Evolutionary conservation across 2,113 vertebrate genomes (phyloP).

Genomic region (Tupaia chinensis): DNA sequence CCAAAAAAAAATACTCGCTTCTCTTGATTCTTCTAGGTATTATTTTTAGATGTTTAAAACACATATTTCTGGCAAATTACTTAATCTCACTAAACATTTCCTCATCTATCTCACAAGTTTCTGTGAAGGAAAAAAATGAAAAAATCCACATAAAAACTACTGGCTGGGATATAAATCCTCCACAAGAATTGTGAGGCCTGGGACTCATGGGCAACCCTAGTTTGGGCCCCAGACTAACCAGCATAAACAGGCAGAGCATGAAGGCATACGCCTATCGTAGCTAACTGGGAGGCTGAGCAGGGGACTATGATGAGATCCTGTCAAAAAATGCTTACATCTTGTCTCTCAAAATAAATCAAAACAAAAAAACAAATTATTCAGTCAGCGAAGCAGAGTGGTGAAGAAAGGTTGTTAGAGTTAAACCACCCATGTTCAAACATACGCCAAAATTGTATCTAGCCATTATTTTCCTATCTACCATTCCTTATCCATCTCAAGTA

Average conservation of each 20-base stretch:
- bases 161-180: neutral
- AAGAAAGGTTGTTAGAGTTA: neutral
- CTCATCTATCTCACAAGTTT: neutral
- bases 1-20: neutral
- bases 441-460: neutral
- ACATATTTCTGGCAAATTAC: neutral
- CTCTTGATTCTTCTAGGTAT: slow-evolving; percentile 11
- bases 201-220: too few relatives aligned
- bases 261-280: too few relatives aligned
- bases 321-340: too few relatives aligned
- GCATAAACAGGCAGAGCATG: too few relatives aligned
- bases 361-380: too few relatives aligned
- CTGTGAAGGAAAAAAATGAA: neutral
- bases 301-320: too few relatives aligned
- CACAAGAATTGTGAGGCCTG: neutral
- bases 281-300: too few relatives aligned
- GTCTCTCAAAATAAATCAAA: too few relatives aligned
- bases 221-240: too few relatives aligned
- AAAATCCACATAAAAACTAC: neutral
- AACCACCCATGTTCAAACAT: neutral
- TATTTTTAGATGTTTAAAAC: neutral
- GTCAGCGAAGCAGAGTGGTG: neutral
- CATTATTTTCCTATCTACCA: neutral
- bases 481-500: neutral
- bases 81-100: neutral